Percentiles rank a stretch among this genome's conserved stretches.
Conservation (phyloP, 1,140 invertebrate genomes). For the Cepaea nemoralis region DNA sequence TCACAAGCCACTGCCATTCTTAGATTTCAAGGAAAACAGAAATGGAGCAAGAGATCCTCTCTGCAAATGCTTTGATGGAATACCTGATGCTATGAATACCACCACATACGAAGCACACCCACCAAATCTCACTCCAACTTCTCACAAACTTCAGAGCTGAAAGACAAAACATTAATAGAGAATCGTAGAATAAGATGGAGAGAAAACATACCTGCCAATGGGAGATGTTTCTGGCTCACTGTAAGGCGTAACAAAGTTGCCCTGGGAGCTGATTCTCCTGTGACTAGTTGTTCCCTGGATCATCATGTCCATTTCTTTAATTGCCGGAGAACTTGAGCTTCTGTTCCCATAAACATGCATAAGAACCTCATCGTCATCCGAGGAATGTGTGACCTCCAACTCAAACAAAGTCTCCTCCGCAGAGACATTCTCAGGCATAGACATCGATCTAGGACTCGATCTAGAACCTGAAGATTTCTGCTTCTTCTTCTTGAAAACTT, state of each 20-base stretch:
- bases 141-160: no score
- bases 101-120: no score
- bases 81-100: no score
- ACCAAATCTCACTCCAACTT: no score
- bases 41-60: no score
- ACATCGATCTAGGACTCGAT: conserved; percentile 42
- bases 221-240: conserved; percentile 89
- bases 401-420: conserved; percentile 68
- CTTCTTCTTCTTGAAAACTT: conserved; percentile 54
- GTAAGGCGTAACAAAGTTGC: conserved; percentile 82
- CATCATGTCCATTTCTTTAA: conserved; percentile 21
- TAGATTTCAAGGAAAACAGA: no score
- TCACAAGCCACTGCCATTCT: no score
- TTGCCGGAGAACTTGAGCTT: conserved; percentile 51
- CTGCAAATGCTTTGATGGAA: no score
- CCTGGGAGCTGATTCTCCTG: conserved; percentile 51
- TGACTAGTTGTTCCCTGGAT: conserved; percentile 39
- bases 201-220: conserved; percentile 76
- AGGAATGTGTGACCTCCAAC: conserved; percentile 77
- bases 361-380: conserved; percentile 59
- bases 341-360: conserved; percentile 68
- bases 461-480: conserved; percentile 35
- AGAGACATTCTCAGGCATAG: conserved; percentile 40
- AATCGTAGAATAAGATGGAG: no score
- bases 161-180: no score